Percentiles rank a stretch among this genome's conserved stretches.
Evolutionary conservation across 2,113 vertebrate species (phyloP).

Genomic region (Oxygymnocypris stewartii): DNA sequence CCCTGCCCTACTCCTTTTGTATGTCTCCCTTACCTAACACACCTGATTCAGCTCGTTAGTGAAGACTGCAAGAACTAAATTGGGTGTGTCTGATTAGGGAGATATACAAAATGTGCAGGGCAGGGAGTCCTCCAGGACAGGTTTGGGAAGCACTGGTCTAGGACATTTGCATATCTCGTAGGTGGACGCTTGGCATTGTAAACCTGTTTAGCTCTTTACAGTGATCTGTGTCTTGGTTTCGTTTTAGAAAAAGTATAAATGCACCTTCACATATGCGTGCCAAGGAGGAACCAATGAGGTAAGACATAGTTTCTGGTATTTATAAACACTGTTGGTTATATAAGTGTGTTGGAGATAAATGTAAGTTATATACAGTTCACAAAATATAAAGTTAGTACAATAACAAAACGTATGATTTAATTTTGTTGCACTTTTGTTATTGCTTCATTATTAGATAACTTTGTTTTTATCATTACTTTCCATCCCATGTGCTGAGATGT

Average conservation of each 20-base stretch:
- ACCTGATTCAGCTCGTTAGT: too few species aligned
- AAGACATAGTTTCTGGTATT: conserved; percentile 55
- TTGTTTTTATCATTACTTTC: neutral
- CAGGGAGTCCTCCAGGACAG: too few species aligned
- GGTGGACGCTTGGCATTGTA: neutral
- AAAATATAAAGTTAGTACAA: neutral
- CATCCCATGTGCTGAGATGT: too few species aligned
- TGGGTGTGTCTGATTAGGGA: too few species aligned
- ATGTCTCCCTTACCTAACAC: too few species aligned
- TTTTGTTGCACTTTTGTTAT: neutral
- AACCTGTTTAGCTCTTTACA: neutral
- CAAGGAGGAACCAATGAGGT: conserved; percentile 98
- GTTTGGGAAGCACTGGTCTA: too few species aligned
- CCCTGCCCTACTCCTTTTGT: too few species aligned
- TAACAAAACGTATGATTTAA: neutral
- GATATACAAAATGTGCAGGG: too few species aligned
- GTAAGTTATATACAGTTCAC: neutral
- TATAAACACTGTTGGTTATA: neutral
- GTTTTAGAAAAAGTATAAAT: conserved; percentile 79
- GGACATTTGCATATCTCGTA: neutral
- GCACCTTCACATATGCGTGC: conserved; percentile 89
- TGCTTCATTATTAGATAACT: neutral
- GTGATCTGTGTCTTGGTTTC: neutral
- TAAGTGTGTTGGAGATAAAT: neutral
- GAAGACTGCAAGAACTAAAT: too few species aligned